Base-by-base conservation (phyloP, 2,113 vertebrate species). In the Neomonachus schauinslandi region DNA sequence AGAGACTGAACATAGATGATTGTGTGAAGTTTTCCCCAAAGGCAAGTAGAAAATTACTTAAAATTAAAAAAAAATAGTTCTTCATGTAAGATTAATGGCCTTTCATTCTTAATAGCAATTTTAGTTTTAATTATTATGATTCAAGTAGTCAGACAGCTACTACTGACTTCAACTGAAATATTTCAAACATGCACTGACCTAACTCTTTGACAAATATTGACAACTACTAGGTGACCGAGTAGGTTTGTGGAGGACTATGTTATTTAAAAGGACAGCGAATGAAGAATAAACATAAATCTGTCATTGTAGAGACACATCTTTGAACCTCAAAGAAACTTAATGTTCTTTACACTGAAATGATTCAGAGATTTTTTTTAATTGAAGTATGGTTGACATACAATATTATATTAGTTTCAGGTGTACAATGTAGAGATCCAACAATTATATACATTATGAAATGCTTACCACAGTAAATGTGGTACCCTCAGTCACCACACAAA, bases 11-110 rank as follows among this genome's bases (percentile, higher is more conserved):
- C 19, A 8, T 33, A 65, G 65, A 65, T 55, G 57, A 95, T 31
- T 31, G 21, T 36, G 28, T 67, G 67, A 91, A 53, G 36, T 51
- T 63, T 95, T 87, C 94, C 96, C 46, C 55, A 92, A 94, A 96
- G 49, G 42, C 31, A 91, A 92, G 24, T 61, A 53, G 49, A 82
- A 93, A 94, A 61, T 86, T 72, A 55, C 39, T 91, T 53, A 69
- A 67, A 69, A 82, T 92, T 12, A 55, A 49, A 59, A 79, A 65
- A 63, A 95, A 93, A 63, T 63, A 9, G 4, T 61, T 94, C 49
- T 72, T 95, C 4, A 3, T 79, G 0, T 59, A 81, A 51, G 59
- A 88, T 80, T 65, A 65, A 55, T 67, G n/a, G 49, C 49, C 93
- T 86, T 87, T 74, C n/a, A 74, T 81, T 79, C 42, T 65, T 46